Evolutionary conservation across 2,888 invertebrate genomes (phyloP).

Genomic region (Chloroclysta siterata): DNA sequence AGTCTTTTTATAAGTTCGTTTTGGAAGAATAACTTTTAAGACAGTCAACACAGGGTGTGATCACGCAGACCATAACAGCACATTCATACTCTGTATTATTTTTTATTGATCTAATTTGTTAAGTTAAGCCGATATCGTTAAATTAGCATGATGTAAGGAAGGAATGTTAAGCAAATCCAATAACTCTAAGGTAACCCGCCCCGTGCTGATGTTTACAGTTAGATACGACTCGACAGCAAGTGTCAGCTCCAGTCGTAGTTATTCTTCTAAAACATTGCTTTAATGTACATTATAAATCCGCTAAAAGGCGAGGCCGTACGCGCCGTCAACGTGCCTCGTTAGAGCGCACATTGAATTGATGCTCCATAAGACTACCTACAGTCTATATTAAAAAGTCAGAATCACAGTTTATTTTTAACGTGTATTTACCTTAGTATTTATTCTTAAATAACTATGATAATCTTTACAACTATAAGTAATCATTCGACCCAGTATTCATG

Average conservation of each 20-base stretch:
- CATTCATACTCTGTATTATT: constrained; percentile 22
- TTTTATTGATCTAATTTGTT: constrained; percentile 1
- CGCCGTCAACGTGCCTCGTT: constrained; percentile 45
- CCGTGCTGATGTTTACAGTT: constrained; percentile 17
- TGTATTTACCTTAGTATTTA: constrained; percentile 74
- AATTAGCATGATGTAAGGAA: constrained; percentile 24
- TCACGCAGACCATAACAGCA: constrained; percentile 21
- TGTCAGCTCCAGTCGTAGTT: not conserved
- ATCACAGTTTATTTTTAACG: constrained; percentile 85
- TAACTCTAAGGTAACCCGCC: constrained; percentile 20
- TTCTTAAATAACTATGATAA: constrained; percentile 63
- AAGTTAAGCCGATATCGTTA: constrained; percentile 14
- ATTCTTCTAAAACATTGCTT: constrained; percentile 36
- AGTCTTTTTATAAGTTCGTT: constrained; percentile 47
- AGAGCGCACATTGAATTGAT: constrained; percentile 57
- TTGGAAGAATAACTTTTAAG: constrained; percentile 34
- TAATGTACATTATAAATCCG: constrained; percentile 42
- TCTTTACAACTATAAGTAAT: constrained; percentile 73
- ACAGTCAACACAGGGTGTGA: constrained; percentile 14
- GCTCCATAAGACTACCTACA: constrained; percentile 76
- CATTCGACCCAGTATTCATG: constrained; percentile 77
- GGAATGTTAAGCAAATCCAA: constrained; percentile 42
- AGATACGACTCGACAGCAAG: not conserved
- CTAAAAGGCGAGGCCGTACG: constrained; percentile 48
- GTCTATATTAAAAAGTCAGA: constrained; percentile 83